Evolutionary conservation across 1,140 invertebrate species (phyloP), one percentile per base, ranked within the genome.

Genomic region (Teleopsis dalmanni): DNA sequence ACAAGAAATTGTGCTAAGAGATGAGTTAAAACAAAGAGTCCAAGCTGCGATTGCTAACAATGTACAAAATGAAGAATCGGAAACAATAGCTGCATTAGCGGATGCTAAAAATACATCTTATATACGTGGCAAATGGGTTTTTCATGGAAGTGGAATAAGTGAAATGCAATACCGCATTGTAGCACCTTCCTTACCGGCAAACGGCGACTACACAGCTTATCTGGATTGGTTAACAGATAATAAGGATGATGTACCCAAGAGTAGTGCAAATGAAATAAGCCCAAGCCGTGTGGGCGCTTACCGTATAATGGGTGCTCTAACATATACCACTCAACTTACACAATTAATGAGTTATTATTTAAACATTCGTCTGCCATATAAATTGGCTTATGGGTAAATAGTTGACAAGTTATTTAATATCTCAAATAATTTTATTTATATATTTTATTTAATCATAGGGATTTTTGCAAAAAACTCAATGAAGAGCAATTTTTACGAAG

Each of bases 241-340:
- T 60, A 81, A 81, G 60, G 81, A 82, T 57, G 76, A 76, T 52
- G 76, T 80, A 2, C 76, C 78, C 46, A 75, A 76, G 29, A 71
- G 73, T 18, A 64, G 60, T 14, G 60, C 69, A 3, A 72, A 64
- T 52, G 62, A 68, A 45, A 62, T 67, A 43, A 57, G 55, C 5
- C 61, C 57, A 69, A 77, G 59, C 73, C 72, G 56, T 62, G 83
- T 87, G 71, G 78, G 79, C 48, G 83, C 81, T 10, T 84, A 84
- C 62, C 81, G 80, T 48, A 86, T 89, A 36, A 82, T 79, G 60
- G 85, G 85, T 41, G 88, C 83, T 21, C 75, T 91, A 19, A 85
- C 86, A 33, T 90, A 88, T 65, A 82, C 83, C 9, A 81, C 85
- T 21, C 88, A 92, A 72, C 70, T 91, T 53, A 78, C 87, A 11